Percentiles rank a stretch among this genome's conserved stretches.
Conservation (phyloP, 1,140 invertebrate genomes). For the Dendroctonus ponderosae region DNA sequence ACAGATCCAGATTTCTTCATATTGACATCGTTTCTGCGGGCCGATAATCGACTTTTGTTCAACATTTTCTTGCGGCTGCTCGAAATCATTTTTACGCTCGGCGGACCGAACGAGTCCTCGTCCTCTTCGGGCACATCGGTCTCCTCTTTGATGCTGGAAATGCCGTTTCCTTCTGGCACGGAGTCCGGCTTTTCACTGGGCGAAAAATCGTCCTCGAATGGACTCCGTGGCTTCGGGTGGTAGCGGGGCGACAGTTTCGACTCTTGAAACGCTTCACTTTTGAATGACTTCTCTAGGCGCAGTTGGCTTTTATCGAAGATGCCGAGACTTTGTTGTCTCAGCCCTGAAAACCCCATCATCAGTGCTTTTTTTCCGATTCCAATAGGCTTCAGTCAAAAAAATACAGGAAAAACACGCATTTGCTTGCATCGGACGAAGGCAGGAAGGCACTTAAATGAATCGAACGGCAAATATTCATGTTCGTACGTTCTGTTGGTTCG, state of each 20-base stretch:
- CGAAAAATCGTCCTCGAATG: constrained; percentile 74
- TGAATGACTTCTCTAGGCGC: constrained; percentile 31
- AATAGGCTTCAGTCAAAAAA: not conserved
- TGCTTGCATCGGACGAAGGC: too few relatives aligned
- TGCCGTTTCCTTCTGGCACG: constrained; percentile 37
- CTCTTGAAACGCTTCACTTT: constrained; percentile 25
- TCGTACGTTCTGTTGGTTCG: too few relatives aligned
- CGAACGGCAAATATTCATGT: too few relatives aligned
- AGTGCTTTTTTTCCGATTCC: not conserved
- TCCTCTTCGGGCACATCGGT: constrained; percentile 37
- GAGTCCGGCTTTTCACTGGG: constrained; percentile 52
- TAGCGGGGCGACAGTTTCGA: constrained; percentile 41
- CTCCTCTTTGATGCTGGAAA: constrained; percentile 45
- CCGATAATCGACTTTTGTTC: constrained; percentile 6
- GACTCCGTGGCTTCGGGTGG: constrained; percentile 56
- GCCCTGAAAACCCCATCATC: not conserved
- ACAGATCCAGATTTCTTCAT: constrained; percentile 80
- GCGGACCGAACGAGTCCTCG: constrained; percentile 37
- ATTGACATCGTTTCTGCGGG: constrained; percentile 34
- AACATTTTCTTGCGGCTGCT: constrained; percentile 31
- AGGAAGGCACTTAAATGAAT: too few relatives aligned
- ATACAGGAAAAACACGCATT: too few relatives aligned
- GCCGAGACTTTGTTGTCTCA: constrained; percentile 32
- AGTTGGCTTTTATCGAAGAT: constrained; percentile 31
- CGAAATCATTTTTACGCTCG: constrained; percentile 19